Conservation (phyloP, 2,797 vertebrate species). For the Neostethus bicornis region DNA sequence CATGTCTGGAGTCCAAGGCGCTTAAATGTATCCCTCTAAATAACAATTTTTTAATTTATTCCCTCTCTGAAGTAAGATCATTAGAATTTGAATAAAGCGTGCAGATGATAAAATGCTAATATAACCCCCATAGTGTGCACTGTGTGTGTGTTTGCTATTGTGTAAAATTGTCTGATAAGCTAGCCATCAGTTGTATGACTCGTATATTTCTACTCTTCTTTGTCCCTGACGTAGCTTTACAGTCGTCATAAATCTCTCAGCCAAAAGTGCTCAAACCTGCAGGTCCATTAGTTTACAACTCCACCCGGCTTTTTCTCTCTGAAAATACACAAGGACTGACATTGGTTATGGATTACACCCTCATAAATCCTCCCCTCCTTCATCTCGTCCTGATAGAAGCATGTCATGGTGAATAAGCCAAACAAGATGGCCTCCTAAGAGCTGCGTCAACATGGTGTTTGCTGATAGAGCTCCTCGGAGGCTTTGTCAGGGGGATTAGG, state of each 20-base stretch:
- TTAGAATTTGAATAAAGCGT: conserved; percentile 83
- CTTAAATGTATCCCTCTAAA: conserved; percentile 88
- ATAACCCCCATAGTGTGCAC: conserved; percentile 51
- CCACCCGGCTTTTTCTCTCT: conserved; percentile 63
- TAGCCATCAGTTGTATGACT: conserved; percentile 69
- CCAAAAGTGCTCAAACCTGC: conserved; percentile 76
- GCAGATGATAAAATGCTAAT: conserved; percentile 77
- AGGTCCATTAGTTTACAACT: conserved; percentile 83
- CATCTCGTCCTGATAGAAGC: conserved; percentile 64
- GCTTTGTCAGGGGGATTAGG: conserved; percentile 76
- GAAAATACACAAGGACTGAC: conserved; percentile 73
- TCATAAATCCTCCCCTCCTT: conserved; percentile 75
- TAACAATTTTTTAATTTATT: conserved; percentile 88
- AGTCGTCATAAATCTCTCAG: conserved; percentile 78
- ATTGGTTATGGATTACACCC: conserved; percentile 71
- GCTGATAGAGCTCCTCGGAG: conserved; percentile 66
- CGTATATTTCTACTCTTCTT: conserved; percentile 72
- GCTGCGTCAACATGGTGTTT: conserved; percentile 75
- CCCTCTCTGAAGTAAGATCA: conserved; percentile 82
- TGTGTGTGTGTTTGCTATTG: conserved; percentile 35
- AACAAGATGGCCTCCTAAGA: conserved; percentile 72
- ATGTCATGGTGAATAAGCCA: conserved; percentile 70
- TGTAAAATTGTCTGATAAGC: conserved; percentile 59
- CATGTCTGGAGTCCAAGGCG: conserved; percentile 83
- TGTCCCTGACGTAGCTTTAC: conserved; percentile 80